Evolutionary conservation across 2,113 vertebrate genomes (phyloP), one percentile per base, ranked within the genome.

Genomic region (Athene noctua): DNA sequence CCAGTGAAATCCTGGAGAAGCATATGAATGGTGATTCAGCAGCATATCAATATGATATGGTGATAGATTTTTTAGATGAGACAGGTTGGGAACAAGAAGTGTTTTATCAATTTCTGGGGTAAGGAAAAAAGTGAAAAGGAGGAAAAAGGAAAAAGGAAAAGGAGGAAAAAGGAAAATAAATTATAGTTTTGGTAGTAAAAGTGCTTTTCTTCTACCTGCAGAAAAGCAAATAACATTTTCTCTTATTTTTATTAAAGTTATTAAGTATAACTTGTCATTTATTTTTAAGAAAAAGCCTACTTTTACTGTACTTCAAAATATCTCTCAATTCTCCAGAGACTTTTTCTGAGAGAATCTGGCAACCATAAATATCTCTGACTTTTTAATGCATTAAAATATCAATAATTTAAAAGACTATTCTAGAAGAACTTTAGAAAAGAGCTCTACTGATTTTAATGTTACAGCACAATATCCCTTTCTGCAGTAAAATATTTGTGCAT

Each of bases 351-450:
- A 73, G 22, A 86, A 87, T 80, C 15, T 36, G 87, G 27, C 27
- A 90, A 72, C 54, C 42, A 26, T 71, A 94, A 88, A 61, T 86
- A 74, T 59, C 32, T 67, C 84, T 88, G 68, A 78, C 61, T 67
- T 92, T 79, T 95, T 92, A 94, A 81, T 96, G 91, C 49, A 89
- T 92, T 90, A 68, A 30, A 80, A 72, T 92, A 82, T 96, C 77
- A 94, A 95, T 96, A 93, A 95, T 92, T 90, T 83, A 90, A 93
- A 94, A 79, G 77, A 49, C 44, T 86, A 15, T 67, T 91, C 42
- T 58, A 75, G 61, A 91, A 85, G 27, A 93, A 88, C 30, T 92
- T 54, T 20, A 79, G 16, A 54, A 80, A 92, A 86, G 59, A 63
- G 11, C 6, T 74, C 15, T 30, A 61, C 40, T 67, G 7, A 8